phyloP scores from a whole-genome alignment of 2,888 invertebrate species.

The Muschampia plurimacula region DNA sequence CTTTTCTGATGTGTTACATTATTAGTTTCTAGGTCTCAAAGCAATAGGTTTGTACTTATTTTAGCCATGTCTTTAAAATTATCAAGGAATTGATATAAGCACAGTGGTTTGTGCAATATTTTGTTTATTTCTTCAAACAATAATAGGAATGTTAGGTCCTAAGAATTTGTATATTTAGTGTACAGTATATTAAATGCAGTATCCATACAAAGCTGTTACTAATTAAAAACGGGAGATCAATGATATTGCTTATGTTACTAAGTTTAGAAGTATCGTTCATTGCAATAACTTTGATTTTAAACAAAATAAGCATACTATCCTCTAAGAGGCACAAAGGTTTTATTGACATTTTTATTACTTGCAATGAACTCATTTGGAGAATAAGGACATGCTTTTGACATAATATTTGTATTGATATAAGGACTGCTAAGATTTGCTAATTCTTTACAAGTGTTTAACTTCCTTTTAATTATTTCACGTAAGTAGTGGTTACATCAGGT shows the following conservation, averaged over 20 bases:
- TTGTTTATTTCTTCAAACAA: constrained; percentile 17
- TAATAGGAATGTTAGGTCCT: background rate
- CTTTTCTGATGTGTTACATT: background rate
- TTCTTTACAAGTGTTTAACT: constrained; percentile 64
- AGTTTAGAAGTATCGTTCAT: constrained; percentile 58
- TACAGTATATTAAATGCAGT: constrained; percentile 8
- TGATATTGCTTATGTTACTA: constrained; percentile 42
- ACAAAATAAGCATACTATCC: constrained; percentile 50
- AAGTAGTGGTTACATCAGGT: constrained; percentile 58
- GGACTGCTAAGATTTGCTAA: constrained; percentile 78
- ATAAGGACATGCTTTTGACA: constrained; percentile 70
- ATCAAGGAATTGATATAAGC: constrained; percentile 22
- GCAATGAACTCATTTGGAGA: constrained; percentile 49
- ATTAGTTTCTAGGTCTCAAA: constrained; percentile 17
- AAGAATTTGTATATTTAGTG: constrained; percentile 7
- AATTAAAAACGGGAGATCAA: constrained; percentile 28
- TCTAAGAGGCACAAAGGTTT: constrained; percentile 58
- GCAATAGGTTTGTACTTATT: constrained; percentile 9
- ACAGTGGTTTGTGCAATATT: constrained; percentile 35
- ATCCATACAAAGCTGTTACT: constrained; percentile 26
- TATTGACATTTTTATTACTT: constrained; percentile 57
- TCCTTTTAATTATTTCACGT: constrained; percentile 54
- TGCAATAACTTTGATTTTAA: constrained; percentile 58
- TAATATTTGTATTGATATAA: constrained; percentile 63
- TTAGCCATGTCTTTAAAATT: constrained; percentile 3